phyloP scores from a whole-genome alignment of 2,888 invertebrate species.

The Emmelina monodactyla region DNA sequence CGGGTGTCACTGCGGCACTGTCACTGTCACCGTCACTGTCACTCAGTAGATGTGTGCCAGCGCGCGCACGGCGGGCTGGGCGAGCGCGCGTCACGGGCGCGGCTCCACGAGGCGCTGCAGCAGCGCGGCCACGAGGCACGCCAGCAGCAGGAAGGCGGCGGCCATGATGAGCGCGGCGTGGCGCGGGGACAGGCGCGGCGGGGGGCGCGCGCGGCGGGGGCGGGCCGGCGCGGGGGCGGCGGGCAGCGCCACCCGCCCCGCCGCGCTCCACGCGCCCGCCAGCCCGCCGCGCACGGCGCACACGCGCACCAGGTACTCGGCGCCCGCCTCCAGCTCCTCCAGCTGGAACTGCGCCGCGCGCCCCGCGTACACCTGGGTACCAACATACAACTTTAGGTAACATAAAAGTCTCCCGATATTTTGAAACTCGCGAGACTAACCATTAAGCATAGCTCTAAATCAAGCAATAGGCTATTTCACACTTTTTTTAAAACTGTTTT shows the following conservation, averaged over 20 bases:
- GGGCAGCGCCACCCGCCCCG: slow-evolving; percentile 60
- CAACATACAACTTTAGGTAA: too few species aligned
- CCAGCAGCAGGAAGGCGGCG: slow-evolving; percentile 66
- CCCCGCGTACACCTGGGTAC: slow-evolving; percentile 71
- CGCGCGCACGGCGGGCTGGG: slow-evolving; percentile 41
- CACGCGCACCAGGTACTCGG: slow-evolving; percentile 80
- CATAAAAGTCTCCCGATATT: too few species aligned
- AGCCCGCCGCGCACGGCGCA: slow-evolving; percentile 76
- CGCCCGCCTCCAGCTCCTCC: slow-evolving; percentile 75
- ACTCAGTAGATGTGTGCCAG: slow-evolving; percentile 23
- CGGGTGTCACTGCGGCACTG: slow-evolving; percentile 4
- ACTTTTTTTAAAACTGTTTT: too few species aligned
- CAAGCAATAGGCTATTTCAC: too few species aligned
- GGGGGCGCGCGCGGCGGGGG: slow-evolving; percentile 71
- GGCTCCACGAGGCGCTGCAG: slow-evolving; percentile 65
- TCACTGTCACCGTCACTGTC: background rate
- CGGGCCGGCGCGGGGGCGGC: slow-evolving; percentile 50
- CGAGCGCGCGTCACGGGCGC: slow-evolving; percentile 54
- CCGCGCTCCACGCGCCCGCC: slow-evolving; percentile 74
- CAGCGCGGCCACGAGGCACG: slow-evolving; percentile 68
- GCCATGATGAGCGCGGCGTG: slow-evolving; percentile 69
- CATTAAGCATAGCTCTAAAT: too few species aligned
- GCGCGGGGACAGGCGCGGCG: slow-evolving; percentile 66
- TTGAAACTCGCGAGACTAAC: too few species aligned
- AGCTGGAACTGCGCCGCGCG: slow-evolving; percentile 68